phyloP scores from a whole-genome alignment of 2,113 vertebrate species.

The Alethe diademata region DNA sequence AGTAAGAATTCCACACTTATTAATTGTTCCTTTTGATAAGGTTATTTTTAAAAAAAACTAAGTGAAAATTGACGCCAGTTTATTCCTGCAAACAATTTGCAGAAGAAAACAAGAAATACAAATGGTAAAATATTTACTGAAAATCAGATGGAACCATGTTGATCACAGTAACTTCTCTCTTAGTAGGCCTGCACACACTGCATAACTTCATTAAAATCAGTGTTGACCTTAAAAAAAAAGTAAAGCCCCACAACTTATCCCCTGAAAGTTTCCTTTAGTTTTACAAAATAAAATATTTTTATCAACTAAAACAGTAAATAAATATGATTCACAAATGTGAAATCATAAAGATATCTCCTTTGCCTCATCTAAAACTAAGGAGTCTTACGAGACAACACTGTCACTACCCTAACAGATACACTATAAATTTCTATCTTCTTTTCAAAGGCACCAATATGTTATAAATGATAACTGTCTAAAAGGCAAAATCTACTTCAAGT shows the following conservation, averaged over 20 bases:
- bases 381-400: not conserved
- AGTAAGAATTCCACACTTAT: not conserved
- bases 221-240: not conserved
- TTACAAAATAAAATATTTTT: not conserved
- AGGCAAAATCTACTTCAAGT: not conserved
- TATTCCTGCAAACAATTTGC: not conserved
- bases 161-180: slow-evolving; percentile 37
- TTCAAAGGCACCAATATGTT: not conserved
- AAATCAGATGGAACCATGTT: slow-evolving; percentile 26
- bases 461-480: not conserved
- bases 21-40: slow-evolving; percentile 20
- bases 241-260: accelerated
- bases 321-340: not conserved
- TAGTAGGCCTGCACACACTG: slow-evolving; percentile 22
- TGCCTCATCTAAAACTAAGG: not conserved
- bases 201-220: not conserved
- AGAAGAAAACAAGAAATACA: slow-evolving; percentile 3
- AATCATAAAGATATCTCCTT: not conserved
- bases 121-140: not conserved
- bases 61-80: not conserved
- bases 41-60: not conserved
- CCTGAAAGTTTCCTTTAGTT: not conserved
- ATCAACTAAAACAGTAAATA: not conserved
- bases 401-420: not conserved
- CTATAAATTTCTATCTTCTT: not conserved